Evolutionary conservation across 2,113 vertebrate genomes (phyloP).

Genomic region (Echinops telfairi): DNA sequence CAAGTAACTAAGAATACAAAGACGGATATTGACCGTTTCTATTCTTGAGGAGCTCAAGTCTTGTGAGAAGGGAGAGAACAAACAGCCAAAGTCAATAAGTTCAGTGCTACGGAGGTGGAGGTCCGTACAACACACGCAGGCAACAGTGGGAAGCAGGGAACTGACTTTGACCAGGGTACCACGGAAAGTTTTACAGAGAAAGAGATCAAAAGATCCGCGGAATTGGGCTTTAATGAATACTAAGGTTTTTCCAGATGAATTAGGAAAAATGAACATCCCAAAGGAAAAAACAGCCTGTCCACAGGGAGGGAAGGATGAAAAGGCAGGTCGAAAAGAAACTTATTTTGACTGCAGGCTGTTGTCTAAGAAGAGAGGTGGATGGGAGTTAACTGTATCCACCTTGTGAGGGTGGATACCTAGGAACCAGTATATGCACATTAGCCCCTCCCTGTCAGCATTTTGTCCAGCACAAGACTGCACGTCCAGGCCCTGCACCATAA

Average conservation of each 20-base stretch:
- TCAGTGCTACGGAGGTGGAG: background rate
- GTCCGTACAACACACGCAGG: background rate
- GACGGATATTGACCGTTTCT: background rate
- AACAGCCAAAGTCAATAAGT: background rate
- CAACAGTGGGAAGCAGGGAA: background rate
- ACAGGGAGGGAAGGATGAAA: background rate
- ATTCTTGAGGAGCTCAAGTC: background rate
- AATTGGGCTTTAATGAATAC: background rate
- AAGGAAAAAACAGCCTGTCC: background rate
- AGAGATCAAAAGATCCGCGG: too few species aligned
- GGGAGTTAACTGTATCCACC: background rate
- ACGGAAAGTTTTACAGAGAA: background rate
- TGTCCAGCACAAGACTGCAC: background rate
- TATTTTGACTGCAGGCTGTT: background rate
- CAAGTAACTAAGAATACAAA: background rate
- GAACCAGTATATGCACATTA: background rate
- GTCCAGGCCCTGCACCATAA: background rate
- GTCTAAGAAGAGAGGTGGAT: background rate
- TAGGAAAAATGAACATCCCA: background rate
- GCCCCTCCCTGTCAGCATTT: background rate
- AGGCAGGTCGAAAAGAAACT: background rate
- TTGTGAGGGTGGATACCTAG: conserved; percentile 42
- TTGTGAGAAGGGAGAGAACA: background rate
- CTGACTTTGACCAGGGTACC: background rate
- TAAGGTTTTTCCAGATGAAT: conserved; percentile 1